Evolutionary conservation across 2,888 invertebrate genomes (phyloP).

Genomic region (Leucophora obtusa): DNA sequence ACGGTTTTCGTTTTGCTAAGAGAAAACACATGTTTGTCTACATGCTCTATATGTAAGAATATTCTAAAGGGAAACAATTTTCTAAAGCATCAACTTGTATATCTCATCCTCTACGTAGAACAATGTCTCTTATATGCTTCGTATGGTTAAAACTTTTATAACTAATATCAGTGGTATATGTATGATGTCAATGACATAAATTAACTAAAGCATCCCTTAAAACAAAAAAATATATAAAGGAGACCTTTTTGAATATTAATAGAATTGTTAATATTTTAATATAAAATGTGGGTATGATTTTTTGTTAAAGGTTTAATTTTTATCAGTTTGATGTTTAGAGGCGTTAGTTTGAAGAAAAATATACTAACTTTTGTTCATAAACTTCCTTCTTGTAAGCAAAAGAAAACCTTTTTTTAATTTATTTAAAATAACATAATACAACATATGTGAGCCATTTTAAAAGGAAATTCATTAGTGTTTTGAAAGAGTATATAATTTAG

Average conservation of each 20-base stretch:
- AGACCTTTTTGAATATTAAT: constrained; percentile 64
- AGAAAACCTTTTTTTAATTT: constrained; percentile 2
- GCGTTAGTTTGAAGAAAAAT: constrained; percentile 6
- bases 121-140: not conserved
- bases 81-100: constrained; percentile 6
- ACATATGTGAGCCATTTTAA: not conserved
- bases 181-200: constrained; percentile 54
- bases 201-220: constrained; percentile 29
- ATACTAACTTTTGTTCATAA: constrained; percentile 22
- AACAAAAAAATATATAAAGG: constrained; percentile 19
- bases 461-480: too few species aligned
- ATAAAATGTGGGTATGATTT: constrained; percentile 13
- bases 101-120: constrained; percentile 12
- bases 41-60: constrained; percentile 20
- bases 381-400: constrained; percentile 25
- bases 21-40: constrained; percentile 1
- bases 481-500: too few species aligned
- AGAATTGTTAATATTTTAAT: constrained; percentile 58
- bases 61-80: constrained; percentile 31
- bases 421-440: not conserved
- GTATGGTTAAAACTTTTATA: constrained; percentile 16
- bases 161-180: constrained; percentile 3
- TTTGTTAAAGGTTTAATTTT: constrained; percentile 25
- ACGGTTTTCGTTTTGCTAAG: constrained; percentile 38
- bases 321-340: not conserved